Evolutionary conservation across 2,797 vertebrate genomes (phyloP), one percentile per base, ranked within the genome.

Genomic region (Bradypodion pumilum): DNA sequence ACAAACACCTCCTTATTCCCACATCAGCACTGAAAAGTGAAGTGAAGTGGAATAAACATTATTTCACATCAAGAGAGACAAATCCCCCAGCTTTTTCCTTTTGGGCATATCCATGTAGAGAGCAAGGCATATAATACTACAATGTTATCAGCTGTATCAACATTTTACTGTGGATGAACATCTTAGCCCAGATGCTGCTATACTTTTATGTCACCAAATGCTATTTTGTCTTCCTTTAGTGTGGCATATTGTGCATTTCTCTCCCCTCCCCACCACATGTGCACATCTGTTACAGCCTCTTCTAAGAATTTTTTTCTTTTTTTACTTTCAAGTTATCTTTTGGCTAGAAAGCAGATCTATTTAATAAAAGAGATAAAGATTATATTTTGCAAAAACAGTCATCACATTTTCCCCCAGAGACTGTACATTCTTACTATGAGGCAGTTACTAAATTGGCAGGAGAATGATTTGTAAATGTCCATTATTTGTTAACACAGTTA

Each of bases 31-130:
- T 25, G 19, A 7, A n/a, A 70, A 60, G 12, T 10, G 59, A 81
- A 81, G 7, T 32, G 73, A 76, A 82, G 60, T 82, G 62, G 72
- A 75, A 82, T 52, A n/a, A 66, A 73, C 59, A 40, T 62, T 72
- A 78, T 63, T 68, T 77, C 72, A 21, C 32, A 78, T 49, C 16
- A 78, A 77, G 66, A 46, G 37, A n/a, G 40, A 27, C 29, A 29
- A n/a, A 49, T 37, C 6, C 35, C 21, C 6, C 66, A 40, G 21
- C 69, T 27, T 62, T 19, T 68, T 76, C 29, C 8, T 52, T 78
- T 62, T 29, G 7, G 40, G 8, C 9, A 77, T 46, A 63, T 29
- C 37, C 63, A 70, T 35, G 25, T 4, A 82, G 25, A 35, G 21
- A 65, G 56, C 32, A n/a, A 70, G 32, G 70, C n/a, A 78, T 16